phyloP scores from a whole-genome alignment of 2,113 vertebrate species.

The Thomomys bottae region DNA sequence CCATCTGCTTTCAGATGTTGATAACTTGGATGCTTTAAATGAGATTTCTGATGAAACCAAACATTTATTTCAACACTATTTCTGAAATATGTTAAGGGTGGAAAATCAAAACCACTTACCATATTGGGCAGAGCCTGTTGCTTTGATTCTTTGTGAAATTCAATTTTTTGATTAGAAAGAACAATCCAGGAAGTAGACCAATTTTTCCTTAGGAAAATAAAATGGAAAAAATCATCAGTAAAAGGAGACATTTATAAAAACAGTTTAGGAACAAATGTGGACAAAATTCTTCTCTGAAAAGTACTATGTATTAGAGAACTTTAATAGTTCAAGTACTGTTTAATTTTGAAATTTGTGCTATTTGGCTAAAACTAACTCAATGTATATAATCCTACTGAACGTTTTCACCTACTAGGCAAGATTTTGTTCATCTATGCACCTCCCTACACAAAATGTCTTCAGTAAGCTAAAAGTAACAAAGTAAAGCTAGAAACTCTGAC shows the following conservation, averaged over 20 bases:
- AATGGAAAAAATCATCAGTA: not conserved
- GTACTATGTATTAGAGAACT: not conserved
- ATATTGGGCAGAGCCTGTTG: conserved; percentile 86
- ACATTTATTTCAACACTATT: conserved; percentile 66
- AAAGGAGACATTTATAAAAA: conserved; percentile 22
- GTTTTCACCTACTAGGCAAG: not conserved
- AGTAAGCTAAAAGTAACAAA: not conserved
- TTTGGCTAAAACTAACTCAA: not conserved
- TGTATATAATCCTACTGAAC: not conserved
- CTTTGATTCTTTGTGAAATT: conserved; percentile 95
- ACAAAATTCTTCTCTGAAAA: not conserved
- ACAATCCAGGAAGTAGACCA: conserved; percentile 92
- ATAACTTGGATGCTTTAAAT: conserved; percentile 58
- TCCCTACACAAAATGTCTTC: not conserved
- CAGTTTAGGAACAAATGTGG: not conserved
- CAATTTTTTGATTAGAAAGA: conserved; percentile 89
- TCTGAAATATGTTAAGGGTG: conserved; percentile 51
- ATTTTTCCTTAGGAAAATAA: conserved; percentile 89
- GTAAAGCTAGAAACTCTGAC: not conserved
- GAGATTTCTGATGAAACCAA: conserved; percentile 67
- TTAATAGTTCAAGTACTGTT: conserved; percentile 1
- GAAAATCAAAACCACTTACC: conserved; percentile 84
- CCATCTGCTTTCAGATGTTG: conserved; percentile 76
- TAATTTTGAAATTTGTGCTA: not conserved
- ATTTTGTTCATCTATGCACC: not conserved